Base-by-base conservation (phyloP, 2,797 vertebrate species). In the Pelobates cultripes region DNA sequence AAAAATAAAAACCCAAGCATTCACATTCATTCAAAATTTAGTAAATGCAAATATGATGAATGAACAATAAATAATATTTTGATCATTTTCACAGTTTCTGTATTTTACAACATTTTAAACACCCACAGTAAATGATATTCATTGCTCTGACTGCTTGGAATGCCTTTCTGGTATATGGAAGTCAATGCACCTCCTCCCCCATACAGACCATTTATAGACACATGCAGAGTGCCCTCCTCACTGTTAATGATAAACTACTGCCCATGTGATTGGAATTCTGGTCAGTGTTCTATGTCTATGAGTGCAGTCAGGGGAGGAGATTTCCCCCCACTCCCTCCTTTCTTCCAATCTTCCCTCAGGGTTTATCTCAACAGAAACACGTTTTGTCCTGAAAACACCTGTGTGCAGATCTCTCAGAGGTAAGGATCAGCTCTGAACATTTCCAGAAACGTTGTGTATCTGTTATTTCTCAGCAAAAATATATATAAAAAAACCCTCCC, bases 221-320 rank as follows among this genome's bases (percentile, higher is more conserved):
- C 81, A 75, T 82, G 55, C 87, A 45, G 40, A 17, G 14, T 3
- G 57, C 55, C 53, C 53, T 71, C 43, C 72, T 73, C n/a, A 15
- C 60, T 64, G 88, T 92, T 92, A 91, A 91, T 91, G 86, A 91
- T 90, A 89, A 90, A 84, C 76, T 77, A 28, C 28, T 28, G 28
- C 2, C 28, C 28, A 80, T 4, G 42, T 57, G 17, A 41, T 80
- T 72, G 84, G 85, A 79, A 82, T 2, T 13, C 70, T 5, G 0
- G 80, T 69, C 84, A 72, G 81, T n/a, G n/a, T n/a, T n/a, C n/a
- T n/a, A n/a, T n/a, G n/a, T n/a, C n/a, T n/a, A n/a, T n/a, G n/a
- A n/a, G 45, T 51, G 0, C 84, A 73, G 42, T 82, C 85, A 15
- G 43, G 43, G 68, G 43, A 44, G 43, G 73, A 70, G 57, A 12